A percentile compares a stretch with the other conserved stretches of the same genome.
phyloP scores from a whole-genome alignment of 2,888 invertebrate genomes.

The Kryphioiulus occultus region DNA sequence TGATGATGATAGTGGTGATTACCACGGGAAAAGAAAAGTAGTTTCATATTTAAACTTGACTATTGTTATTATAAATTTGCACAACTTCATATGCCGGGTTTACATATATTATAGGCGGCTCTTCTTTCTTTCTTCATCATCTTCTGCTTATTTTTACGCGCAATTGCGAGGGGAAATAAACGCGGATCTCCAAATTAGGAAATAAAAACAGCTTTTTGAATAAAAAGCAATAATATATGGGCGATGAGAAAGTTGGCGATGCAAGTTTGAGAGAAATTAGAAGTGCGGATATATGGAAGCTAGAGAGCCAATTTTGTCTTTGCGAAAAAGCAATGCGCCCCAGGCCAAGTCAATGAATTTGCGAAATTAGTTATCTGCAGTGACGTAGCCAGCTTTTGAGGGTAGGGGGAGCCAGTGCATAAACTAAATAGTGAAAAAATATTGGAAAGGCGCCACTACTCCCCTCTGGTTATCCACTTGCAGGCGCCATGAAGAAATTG shows the following conservation, averaged over 20 bases:
- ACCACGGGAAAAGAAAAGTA: background rate
- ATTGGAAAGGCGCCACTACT: no score
- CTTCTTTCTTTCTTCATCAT: background rate
- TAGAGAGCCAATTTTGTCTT: background rate
- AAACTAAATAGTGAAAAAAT: no score
- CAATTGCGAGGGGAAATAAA: background rate
- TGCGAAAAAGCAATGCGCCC: background rate
- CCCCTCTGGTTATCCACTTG: no score
- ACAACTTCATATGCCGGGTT: conserved; percentile 35
- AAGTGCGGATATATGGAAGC: background rate
- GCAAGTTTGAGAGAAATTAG: background rate
- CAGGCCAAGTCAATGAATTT: background rate
- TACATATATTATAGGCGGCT: conserved; percentile 5
- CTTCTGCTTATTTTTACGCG: background rate
- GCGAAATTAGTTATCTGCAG: background rate
- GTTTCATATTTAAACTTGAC: background rate
- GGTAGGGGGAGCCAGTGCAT: no score
- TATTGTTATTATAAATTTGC: conserved; percentile 27
- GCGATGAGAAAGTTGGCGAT: background rate
- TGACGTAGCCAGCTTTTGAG: no score
- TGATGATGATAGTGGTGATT: conserved; percentile 41
- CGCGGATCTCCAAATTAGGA: background rate
- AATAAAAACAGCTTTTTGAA: conserved; percentile 5
- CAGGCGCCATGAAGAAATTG: no score
- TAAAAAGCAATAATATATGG: background rate